These are phyloP conservation scores for Zaprionus kolodkinae DNA, from an alignment of 1,140 invertebrate genomes.

Conservation along the genomic window DNA sequence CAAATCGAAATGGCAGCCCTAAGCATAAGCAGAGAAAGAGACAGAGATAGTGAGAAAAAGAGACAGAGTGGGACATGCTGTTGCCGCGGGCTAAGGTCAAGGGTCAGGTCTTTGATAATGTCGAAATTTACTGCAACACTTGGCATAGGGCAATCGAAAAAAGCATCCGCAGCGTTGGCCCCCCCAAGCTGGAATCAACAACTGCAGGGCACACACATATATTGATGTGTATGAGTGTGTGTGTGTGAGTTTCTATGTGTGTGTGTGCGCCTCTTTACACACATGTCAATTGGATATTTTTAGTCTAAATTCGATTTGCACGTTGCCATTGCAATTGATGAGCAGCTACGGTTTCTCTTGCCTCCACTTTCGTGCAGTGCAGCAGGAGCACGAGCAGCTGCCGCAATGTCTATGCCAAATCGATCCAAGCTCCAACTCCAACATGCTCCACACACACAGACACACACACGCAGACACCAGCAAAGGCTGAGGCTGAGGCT, in stretches of 20 bases:
- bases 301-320: conserved; percentile 58
- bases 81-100: conserved; percentile 73
- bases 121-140: conserved; percentile 78
- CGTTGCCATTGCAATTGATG: conserved; percentile 34
- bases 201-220: not conserved
- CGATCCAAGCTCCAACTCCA: conserved; percentile 72
- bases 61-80: conserved; percentile 51
- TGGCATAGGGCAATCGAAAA: conserved; percentile 45
- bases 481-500: conserved; percentile 48
- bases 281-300: conserved; percentile 24
- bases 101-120: conserved; percentile 65
- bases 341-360: conserved; percentile 38
- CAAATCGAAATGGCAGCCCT: conserved; percentile 56
- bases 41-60: not conserved
- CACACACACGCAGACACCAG: too few species aligned
- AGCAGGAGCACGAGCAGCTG: conserved; percentile 60
- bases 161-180: conserved; percentile 31
- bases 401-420: conserved; percentile 77
- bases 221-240: not conserved
- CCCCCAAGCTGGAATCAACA: not conserved
- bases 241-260: not conserved
- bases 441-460: conserved; percentile 37
- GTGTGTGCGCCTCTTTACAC: not conserved
- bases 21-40: not conserved
- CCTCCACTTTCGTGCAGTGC: conserved; percentile 51